Percentiles rank a stretch among this genome's conserved stretches.
These are phyloP conservation scores for Scelioninae gen. 2 DNA, from an alignment of 2,888 invertebrate species.

Conservation along the genomic window DNA sequence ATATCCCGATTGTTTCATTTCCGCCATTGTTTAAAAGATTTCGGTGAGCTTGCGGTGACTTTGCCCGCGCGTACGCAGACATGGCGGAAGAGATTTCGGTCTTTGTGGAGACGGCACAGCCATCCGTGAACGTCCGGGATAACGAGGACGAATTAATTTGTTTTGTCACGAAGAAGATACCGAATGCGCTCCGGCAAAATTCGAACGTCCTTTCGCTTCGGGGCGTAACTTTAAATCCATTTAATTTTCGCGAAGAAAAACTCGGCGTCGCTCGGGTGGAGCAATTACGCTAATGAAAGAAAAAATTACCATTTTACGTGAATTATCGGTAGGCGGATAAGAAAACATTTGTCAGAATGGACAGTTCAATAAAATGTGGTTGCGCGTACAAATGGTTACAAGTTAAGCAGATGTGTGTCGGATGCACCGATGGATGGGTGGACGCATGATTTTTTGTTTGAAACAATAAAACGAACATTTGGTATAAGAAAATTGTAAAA, in stretches of 20 bases:
- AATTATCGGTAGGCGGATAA: no score
- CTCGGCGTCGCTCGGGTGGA: no score
- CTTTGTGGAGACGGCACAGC: constrained; percentile 56
- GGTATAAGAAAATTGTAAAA: no score
- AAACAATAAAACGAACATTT: no score
- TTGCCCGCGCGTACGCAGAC: constrained; percentile 53
- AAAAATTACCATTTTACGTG: no score
- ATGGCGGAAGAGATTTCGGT: constrained; percentile 55
- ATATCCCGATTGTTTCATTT: constrained; percentile 50
- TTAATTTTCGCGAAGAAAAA: constrained; percentile 20
- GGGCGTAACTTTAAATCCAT: constrained; percentile 16
- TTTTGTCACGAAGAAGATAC: constrained; percentile 47
- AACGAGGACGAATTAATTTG: constrained; percentile 56
- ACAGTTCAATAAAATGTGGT: no score
- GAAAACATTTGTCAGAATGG: no score
- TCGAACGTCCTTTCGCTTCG: constrained; percentile 31
- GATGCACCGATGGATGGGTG: no score
- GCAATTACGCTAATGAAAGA: no score
- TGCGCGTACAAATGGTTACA: no score
- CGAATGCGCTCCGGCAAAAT: constrained; percentile 22
- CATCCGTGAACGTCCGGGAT: constrained; percentile 54
- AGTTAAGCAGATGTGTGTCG: no score
- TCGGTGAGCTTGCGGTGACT: constrained; percentile 54
- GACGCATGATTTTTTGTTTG: no score
- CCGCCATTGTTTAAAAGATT: constrained; percentile 55